These are phyloP conservation scores for Craterocephalus amniculus DNA, from an alignment of 2,797 vertebrate genomes.

Conservation along the genomic window DNA sequence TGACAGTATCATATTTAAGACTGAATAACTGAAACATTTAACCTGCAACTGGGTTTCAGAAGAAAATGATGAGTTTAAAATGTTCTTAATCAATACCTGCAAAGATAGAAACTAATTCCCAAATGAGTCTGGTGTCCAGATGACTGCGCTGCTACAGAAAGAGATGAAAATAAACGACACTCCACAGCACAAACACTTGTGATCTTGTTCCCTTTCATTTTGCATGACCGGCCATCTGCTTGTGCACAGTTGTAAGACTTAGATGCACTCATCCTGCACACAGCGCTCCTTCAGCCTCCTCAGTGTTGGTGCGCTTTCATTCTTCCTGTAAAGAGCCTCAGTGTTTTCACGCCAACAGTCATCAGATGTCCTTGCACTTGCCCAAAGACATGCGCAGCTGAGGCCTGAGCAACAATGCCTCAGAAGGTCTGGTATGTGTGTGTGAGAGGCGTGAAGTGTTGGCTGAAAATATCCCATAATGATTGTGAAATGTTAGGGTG, in stretches of 20 bases:
- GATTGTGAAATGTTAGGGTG: slow-evolving; percentile 70
- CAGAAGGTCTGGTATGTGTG: slow-evolving; percentile 31
- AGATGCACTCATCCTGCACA: slow-evolving; percentile 27
- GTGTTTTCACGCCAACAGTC: slow-evolving; percentile 3
- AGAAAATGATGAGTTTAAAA: not conserved
- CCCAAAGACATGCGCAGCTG: slow-evolving; percentile 27
- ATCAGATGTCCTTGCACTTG: slow-evolving; percentile 26
- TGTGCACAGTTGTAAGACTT: slow-evolving; percentile 14
- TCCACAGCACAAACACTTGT: not conserved
- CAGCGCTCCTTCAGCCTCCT: slow-evolving; percentile 12
- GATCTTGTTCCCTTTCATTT: not conserved
- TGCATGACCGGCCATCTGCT: not conserved
- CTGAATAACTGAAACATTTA: not conserved
- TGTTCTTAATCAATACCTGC: not conserved
- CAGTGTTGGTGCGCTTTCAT: slow-evolving; percentile 13
- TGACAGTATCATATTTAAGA: not conserved
- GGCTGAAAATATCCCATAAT: slow-evolving; percentile 71
- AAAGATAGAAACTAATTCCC: not conserved
- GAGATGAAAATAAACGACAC: not conserved
- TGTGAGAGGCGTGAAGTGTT: slow-evolving; percentile 55
- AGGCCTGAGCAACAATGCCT: slow-evolving; percentile 36
- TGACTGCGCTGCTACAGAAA: too few species aligned
- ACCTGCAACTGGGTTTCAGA: not conserved
- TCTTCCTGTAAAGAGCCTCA: slow-evolving; percentile 11
- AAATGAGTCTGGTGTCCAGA: not conserved